Conservation (phyloP, 2,888 invertebrate genomes). For the Hirtodrosophila alboralis region DNA sequence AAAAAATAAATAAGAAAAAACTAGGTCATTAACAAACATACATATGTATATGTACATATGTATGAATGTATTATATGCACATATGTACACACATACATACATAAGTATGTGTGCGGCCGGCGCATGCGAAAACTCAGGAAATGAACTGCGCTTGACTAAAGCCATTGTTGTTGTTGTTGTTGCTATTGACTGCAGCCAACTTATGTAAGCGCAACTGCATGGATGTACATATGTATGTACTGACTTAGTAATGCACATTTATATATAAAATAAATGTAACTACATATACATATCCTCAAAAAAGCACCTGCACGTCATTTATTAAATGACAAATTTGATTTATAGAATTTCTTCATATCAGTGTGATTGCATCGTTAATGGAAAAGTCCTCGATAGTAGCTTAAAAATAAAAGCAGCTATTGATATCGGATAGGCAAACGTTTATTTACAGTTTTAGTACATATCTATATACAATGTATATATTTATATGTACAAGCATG, state of each 20-base stretch:
- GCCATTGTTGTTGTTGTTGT: constrained; percentile 20
- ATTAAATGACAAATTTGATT: no score
- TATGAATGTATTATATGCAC: no score
- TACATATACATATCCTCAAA: constrained; percentile 12
- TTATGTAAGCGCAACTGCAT: constrained; percentile 56
- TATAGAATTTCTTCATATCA: no score
- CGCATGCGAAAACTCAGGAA: constrained; percentile 58
- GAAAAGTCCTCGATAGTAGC: no score
- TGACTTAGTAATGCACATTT: background rate
- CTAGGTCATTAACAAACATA: constrained; percentile 59
- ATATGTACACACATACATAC: constrained; percentile 2
- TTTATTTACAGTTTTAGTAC: constrained; percentile 1
- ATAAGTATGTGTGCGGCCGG: constrained; percentile 20
- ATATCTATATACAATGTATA: constrained; percentile 9
- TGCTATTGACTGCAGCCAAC: constrained; percentile 42
- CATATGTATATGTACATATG: constrained; percentile 5
- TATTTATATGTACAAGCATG: constrained; percentile 2
- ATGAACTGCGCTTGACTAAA: constrained; percentile 28
- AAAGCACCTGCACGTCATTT: no score
- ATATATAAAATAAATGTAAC: background rate
- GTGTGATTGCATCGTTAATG: no score
- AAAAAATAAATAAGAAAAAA: constrained; percentile 27
- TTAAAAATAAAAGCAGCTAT: no score
- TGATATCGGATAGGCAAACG: no score
- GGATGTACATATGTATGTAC: background rate